A percentile compares a stretch with the other conserved stretches of the same genome.
Evolutionary conservation across 2,113 vertebrate genomes (phyloP).

Genomic region (Carassius gibelio): DNA sequence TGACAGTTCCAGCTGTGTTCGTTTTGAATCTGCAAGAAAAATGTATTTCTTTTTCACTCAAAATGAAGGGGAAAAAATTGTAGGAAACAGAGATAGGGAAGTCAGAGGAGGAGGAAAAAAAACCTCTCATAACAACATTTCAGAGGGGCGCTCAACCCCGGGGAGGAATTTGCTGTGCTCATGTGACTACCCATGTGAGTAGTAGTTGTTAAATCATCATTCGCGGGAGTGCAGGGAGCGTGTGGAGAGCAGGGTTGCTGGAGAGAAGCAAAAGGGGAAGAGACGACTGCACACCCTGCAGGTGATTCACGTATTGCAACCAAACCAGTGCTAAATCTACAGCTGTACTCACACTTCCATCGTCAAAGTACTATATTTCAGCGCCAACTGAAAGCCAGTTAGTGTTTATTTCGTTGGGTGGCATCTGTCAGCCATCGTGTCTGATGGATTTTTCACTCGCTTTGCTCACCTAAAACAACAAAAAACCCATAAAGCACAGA

Average conservation of each 20-base stretch:
- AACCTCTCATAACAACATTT: slow-evolving; percentile 58
- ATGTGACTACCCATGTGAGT: slow-evolving; percentile 64
- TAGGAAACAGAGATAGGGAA: not conserved
- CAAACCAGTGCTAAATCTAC: slow-evolving; percentile 52
- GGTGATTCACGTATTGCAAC: slow-evolving; percentile 49
- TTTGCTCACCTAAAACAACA: slow-evolving; percentile 9
- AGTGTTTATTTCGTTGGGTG: slow-evolving; percentile 19
- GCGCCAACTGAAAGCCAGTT: slow-evolving; percentile 15
- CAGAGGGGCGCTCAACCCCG: slow-evolving; percentile 54
- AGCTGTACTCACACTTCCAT: slow-evolving; percentile 56
- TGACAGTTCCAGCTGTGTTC: slow-evolving; percentile 35
- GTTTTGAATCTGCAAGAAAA: slow-evolving; percentile 50
- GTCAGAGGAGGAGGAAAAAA: slow-evolving; percentile 18
- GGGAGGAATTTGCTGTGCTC: slow-evolving; percentile 64
- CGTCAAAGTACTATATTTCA: slow-evolving; percentile 16
- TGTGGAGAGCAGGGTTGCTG: slow-evolving; percentile 35
- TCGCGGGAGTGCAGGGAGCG: slow-evolving; percentile 59
- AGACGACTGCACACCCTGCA: slow-evolving; percentile 36
- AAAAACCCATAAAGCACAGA: not conserved
- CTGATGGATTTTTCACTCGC: slow-evolving; percentile 23
- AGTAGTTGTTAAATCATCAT: slow-evolving; percentile 63
- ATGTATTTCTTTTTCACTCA: slow-evolving; percentile 52
- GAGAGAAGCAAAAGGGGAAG: slow-evolving; percentile 15
- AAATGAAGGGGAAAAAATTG: slow-evolving; percentile 41
- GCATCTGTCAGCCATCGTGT: slow-evolving; percentile 22